Evolutionary conservation across 2,888 invertebrate species (phyloP).

Genomic region (Acholoe squamosa): DNA sequence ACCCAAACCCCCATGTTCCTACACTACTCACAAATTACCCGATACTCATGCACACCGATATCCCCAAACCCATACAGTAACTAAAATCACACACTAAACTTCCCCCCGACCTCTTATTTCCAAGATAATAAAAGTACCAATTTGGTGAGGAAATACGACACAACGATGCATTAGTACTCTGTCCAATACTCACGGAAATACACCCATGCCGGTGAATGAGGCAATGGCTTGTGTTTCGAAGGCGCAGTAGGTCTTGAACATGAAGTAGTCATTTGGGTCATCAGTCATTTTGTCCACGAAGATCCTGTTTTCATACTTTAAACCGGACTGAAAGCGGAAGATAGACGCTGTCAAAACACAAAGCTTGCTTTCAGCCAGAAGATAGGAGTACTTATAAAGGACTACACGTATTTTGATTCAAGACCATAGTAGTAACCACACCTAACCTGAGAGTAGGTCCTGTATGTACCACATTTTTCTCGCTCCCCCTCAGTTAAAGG

Average conservation of each 20-base stretch:
- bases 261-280: not conserved
- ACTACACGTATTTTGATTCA: no score
- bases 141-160: no score
- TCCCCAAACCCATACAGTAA: no score
- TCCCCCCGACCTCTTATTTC: no score
- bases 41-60: no score
- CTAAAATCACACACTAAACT: no score
- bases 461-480: not conserved
- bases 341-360: no score
- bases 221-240: conserved; percentile 43
- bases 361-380: no score
- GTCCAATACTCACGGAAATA: conserved; percentile 16
- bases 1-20: not conserved
- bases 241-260: conserved; percentile 30
- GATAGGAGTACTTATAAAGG: no score
- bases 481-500: not conserved
- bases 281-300: not conserved
- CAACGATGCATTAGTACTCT: no score
- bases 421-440: not conserved
- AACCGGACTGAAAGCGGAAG: not conserved
- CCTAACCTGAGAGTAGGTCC: not conserved
- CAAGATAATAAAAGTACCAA: no score
- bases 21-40: no score
- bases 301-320: conserved; percentile 39
- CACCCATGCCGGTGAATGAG: not conserved